A percentile compares a stretch with the other conserved stretches of the same genome.
phyloP scores from a whole-genome alignment of 2,888 invertebrate genomes.

The Megamerina dolium region DNA sequence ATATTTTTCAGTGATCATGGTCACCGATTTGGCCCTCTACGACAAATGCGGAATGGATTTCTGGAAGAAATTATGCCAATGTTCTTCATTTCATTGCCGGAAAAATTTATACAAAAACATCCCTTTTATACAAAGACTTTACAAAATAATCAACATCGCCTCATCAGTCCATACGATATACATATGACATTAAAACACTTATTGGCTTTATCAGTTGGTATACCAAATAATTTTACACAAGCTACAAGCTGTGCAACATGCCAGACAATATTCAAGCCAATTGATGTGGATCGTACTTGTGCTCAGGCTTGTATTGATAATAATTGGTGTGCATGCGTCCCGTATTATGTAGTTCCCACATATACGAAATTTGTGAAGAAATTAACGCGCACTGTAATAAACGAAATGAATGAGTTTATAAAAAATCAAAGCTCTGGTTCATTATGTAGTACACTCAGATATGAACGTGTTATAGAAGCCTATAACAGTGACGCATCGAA shows the following conservation, averaged over 20 bases:
- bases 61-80: constrained; percentile 70
- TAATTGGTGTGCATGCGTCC: constrained; percentile 18
- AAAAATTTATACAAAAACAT: constrained; percentile 53
- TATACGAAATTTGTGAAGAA: neutral
- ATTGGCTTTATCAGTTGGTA: constrained; percentile 51
- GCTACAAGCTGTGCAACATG: constrained; percentile 58
- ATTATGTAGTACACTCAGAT: neutral
- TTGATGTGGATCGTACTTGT: constrained; percentile 39
- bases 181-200: constrained; percentile 63
- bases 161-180: constrained; percentile 68
- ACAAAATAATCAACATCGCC: constrained; percentile 55
- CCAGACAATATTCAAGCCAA: constrained; percentile 56
- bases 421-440: neutral
- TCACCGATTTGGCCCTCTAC: constrained; percentile 60
- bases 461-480: neutral
- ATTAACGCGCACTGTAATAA: neutral
- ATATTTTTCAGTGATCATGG: constrained; percentile 73
- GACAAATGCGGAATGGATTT: constrained; percentile 61
- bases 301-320: constrained; percentile 23
- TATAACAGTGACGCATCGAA: neutral
- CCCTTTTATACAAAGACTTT: constrained; percentile 54
- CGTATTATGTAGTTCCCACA: neutral
- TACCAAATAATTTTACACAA: constrained; percentile 44
- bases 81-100: constrained; percentile 62
- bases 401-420: neutral